Evolutionary conservation across 2,888 invertebrate genomes (phyloP), one percentile per base, ranked within the genome.

Genomic region (Polietes domitor): DNA sequence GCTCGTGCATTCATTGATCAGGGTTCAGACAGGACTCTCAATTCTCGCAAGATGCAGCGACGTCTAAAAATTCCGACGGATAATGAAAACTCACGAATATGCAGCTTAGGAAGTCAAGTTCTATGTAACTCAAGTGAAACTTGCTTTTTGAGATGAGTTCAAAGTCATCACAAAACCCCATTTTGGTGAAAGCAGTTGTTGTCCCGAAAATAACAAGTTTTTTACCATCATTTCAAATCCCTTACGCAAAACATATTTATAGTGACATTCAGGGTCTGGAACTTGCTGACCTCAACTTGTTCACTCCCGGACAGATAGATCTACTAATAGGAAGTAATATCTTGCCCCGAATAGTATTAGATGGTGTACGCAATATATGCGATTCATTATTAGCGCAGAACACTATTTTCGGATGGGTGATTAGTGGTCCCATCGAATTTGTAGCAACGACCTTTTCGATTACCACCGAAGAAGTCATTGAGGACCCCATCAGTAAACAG

Each of bases 371-470:
- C 6, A 43, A 6, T 6, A 43, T 61, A 24, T 17, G 63, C 5
- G 17, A 61, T 17, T 21, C 26, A 21, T 43, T 75, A 24, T 1
- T 75, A 6, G 75, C 47, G 2, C 61, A 75, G 28, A 28, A 43
- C 4, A 28, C 50, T 5, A 61, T 75, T 19, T 75, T 75, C 17
- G 75, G 80, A 15, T 75, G 80, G 71, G 37, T 80, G 21, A n/a
- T 75, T 0, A 80, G 75, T 50, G 80, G 75, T 0, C 68, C 75
- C 0, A 7, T 80, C 0, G 12, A n/a, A 2, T 17, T 12, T 24
- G 7, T 19, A 71, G 6, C 47, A 58, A 21, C 17, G 6, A 19
- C 76, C 10, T 81, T 77, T 26, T 58, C 81, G 2, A 43, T 55
- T 15, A 28, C 32, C 9, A 68, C 32, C 0, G n/a, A 0, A 15